A percentile compares a stretch with the other conserved stretches of the same genome.
Conservation (phyloP, 2,888 invertebrate species). For the Dastarcus helophoroides region DNA sequence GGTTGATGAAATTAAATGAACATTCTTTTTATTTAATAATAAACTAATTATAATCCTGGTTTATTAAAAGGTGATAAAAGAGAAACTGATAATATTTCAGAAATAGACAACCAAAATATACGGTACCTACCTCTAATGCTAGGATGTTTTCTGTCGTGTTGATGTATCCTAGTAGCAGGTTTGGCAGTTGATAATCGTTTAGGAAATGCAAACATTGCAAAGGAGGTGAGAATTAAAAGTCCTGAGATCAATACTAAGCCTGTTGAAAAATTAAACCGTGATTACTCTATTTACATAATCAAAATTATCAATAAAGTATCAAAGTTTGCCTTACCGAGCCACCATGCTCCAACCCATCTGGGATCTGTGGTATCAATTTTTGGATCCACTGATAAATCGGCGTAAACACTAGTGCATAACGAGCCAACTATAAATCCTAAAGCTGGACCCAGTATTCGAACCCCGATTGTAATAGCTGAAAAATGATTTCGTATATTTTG, state of each 20-base stretch:
- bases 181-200: slow-evolving; percentile 49
- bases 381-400: slow-evolving; percentile 62
- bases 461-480: slow-evolving; percentile 83
- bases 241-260: slow-evolving; percentile 77
- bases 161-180: slow-evolving; percentile 30
- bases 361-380: slow-evolving; percentile 70
- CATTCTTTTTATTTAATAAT: too few relatives aligned
- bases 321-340: slow-evolving; percentile 71
- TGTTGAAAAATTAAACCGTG: slow-evolving; percentile 25
- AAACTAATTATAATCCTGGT: too few relatives aligned
- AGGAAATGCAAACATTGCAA: slow-evolving; percentile 88
- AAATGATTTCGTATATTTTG: too few relatives aligned
- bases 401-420: slow-evolving; percentile 77
- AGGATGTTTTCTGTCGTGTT: slow-evolving; percentile 36
- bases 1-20: too few relatives aligned
- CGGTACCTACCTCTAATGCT: slow-evolving; percentile 38
- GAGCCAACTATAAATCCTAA: slow-evolving; percentile 84
- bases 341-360: slow-evolving; percentile 95
- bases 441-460: slow-evolving; percentile 81
- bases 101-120: too few relatives aligned
- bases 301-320: too few relatives aligned
- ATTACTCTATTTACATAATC: too few relatives aligned
- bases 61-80: too few relatives aligned
- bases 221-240: slow-evolving; percentile 68
- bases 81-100: too few relatives aligned